Evolutionary conservation across 2,888 invertebrate species (phyloP), one percentile per base, ranked within the genome.

Genomic region (Apamea monoglypha): DNA sequence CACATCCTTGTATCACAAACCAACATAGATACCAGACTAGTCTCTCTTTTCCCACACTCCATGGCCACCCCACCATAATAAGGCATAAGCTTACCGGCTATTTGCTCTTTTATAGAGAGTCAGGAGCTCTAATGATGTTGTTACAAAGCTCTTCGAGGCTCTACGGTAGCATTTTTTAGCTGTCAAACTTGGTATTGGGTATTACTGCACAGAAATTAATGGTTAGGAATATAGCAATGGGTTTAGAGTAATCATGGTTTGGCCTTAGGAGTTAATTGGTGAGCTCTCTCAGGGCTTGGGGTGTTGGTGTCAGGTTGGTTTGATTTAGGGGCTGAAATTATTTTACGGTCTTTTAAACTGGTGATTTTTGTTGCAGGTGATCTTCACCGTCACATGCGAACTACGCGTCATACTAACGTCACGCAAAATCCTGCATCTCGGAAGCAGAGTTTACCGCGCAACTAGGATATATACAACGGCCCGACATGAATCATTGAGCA

Each of bases 141-240:
- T 95, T 93, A 92, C 90, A 86, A 83, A 86, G 84, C 78, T 79
- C 78, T 83, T 71, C 75, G 78, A 71, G 64, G 67, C 83, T 84
- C 85, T 78, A 92, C 96, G 89, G 96, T 96, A 96, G 96, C 96
- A 90, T 94, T 93, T 94, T 94, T 95, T 93, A 93, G 87, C 94
- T 94, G 95, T 95, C 95, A 93, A 91, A 90, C 86, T 88, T 76
- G 61, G 85, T 89, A 88, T 76, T 89, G 89, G 82, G 89, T 83
- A 81, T 84, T 86, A 83, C 76, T 29, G 29, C 12, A 25, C 44
- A 36, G 66, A 80, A 59, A 85, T 69, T 87, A 85, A 85, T 85
- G 87, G 74, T 44, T 61, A 61, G 61, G 1, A 16, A 1, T 53
- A 44, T 44, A 56, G 86, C 18, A 76, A 67, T 71, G 53, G 74